Percentiles rank a stretch among this genome's conserved stretches.
Evolutionary conservation across 2,888 invertebrate genomes (phyloP).

Genomic region (Nephrotoma flavescens): DNA sequence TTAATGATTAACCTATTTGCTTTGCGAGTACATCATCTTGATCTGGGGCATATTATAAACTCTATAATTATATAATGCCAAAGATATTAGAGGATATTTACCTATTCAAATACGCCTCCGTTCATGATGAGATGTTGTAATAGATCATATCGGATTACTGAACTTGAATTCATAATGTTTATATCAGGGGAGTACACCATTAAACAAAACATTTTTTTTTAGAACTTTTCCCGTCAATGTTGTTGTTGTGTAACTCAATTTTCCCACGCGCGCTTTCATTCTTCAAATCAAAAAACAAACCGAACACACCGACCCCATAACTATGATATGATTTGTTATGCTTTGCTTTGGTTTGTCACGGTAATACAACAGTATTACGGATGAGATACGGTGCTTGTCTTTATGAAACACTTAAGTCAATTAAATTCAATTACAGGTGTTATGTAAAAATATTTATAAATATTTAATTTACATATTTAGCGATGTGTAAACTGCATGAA

Average conservation of each 20-base stretch:
- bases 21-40: neutral
- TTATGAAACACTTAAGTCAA: neutral
- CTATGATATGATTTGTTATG: neutral
- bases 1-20: neutral
- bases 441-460: neutral
- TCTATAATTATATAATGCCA: neutral
- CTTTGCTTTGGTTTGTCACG: neutral
- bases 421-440: neutral
- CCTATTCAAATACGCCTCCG: neutral
- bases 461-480: neutral
- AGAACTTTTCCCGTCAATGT: neutral
- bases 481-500: neutral
- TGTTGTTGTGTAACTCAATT: neutral
- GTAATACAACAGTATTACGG: neutral
- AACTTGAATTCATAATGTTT: neutral
- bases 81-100: neutral
- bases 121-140: neutral
- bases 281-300: too few relatives aligned
- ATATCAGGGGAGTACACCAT: neutral
- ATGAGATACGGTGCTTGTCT: neutral
- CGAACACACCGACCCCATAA: neutral
- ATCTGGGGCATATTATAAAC: neutral
- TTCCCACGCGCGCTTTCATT: neutral
- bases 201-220: neutral
- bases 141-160: neutral